Percentiles rank a stretch among this genome's conserved stretches.
Evolutionary conservation across 1,140 invertebrate genomes (phyloP).

Genomic region (Drosophila littoralis): DNA sequence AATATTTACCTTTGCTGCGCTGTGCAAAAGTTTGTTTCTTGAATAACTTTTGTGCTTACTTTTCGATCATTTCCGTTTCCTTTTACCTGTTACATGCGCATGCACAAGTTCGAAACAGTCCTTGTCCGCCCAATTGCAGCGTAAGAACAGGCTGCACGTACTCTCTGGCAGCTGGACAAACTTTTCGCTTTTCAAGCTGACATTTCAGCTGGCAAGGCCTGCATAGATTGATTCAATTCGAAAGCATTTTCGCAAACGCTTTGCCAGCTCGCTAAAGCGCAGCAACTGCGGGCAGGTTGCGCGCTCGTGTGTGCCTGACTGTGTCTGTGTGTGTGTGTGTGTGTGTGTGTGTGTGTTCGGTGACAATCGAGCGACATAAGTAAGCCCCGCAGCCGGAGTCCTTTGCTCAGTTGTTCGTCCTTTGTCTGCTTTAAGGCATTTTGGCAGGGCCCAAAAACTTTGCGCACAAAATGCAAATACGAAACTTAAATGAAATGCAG

Average conservation of each 20-base stretch:
- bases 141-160: background rate
- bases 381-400: conserved; percentile 28
- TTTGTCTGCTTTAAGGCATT: conserved; percentile 27
- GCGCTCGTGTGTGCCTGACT: background rate
- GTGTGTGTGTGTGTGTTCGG: background rate
- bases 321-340: background rate
- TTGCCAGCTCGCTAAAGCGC: conserved; percentile 22
- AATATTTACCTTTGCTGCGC: background rate
- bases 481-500: conserved; percentile 73
- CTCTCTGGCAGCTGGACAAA: conserved; percentile 3
- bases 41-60: conserved; percentile 3
- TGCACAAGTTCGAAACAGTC: too few species aligned
- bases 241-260: conserved; percentile 35
- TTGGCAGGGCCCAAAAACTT: conserved; percentile 39
- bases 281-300: background rate
- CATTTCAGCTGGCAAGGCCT: background rate
- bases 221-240: conserved; percentile 40
- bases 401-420: conserved; percentile 3
- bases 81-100: too few species aligned
- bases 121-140: background rate
- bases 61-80: conserved; percentile 9
- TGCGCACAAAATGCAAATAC: conserved; percentile 61
- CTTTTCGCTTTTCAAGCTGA: conserved; percentile 11
- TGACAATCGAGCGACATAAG: conserved; percentile 37
- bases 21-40: background rate